Evolutionary conservation across 1,140 invertebrate genomes (phyloP), one percentile per base, ranked within the genome.

Genomic region (Drosophila fuyamai): DNA sequence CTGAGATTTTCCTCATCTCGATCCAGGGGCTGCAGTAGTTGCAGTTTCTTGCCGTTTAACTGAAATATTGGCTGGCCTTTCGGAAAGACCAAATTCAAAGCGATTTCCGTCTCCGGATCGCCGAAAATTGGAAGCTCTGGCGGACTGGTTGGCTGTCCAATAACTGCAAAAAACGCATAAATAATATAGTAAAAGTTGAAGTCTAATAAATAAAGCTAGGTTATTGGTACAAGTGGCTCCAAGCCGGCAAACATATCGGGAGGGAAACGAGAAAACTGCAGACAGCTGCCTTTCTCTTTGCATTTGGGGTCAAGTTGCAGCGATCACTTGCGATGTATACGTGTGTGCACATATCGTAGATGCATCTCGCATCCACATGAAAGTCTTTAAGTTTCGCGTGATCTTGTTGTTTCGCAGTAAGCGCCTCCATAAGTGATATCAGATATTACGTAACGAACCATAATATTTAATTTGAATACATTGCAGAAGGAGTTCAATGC

Each of bases 1-100:
- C 97, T 97, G 38, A 97, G 93, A 93, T 97, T 97, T 79, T 97
- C 96, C 54, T 95, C 95, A 93, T 98, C 97, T 82, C 97, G 95
- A 92, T 98, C 97, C 35, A 98, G 91, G 0, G 97, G 97, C 70
- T 96, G 93, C 40, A 97, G 93, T 14, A 98, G 93, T 85, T 96
- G 95, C 5, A 98, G 92, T 62, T 95, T 95, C 92, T 97, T 98
- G n/a, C 96, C 97, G 72, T 96, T 95, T 10, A 98, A 93, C 61
- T 95, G 94, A 90, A 98, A 98, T 68, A 96, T 93, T 57, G 95
- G 95, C 27, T 95, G 94, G 18, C 95, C 96, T 86, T 95, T 96
- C 5, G 95, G 95, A 88, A 97, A 97, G 54, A 95, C 94, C 53
- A 97, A 94, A 74, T 96, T 95, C 68, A 98, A 91, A 54, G 95